A percentile compares a stretch with the other conserved stretches of the same genome.
Conservation (phyloP, 2,888 invertebrate species). For the Lochmaea capreae region DNA sequence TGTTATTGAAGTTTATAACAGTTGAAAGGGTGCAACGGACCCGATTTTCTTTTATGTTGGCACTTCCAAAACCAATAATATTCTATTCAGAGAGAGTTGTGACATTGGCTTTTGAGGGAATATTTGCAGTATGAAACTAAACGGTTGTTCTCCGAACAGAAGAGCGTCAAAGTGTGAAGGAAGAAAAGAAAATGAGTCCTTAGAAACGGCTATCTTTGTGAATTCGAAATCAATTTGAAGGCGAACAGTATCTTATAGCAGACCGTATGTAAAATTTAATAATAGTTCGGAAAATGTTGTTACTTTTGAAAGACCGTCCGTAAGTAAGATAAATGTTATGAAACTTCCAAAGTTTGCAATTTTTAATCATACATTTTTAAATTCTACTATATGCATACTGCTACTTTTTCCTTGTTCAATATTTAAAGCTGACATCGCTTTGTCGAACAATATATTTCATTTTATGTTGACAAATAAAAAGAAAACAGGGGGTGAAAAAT, state of each 20-base stretch:
- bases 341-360: background rate
- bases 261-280: background rate
- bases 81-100: conserved; percentile 48
- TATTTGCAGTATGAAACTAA: conserved; percentile 43
- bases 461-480: background rate
- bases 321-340: background rate
- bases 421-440: background rate
- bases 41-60: conserved; percentile 43
- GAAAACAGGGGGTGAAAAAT: background rate
- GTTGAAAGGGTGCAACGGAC: conserved; percentile 45
- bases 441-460: background rate
- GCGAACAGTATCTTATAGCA: background rate
- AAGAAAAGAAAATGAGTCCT: background rate
- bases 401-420: too few relatives aligned
- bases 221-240: background rate
- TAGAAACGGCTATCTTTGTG: background rate
- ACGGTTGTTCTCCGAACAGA: conserved; percentile 9
- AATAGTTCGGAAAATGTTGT: background rate
- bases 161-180: background rate
- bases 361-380: too few relatives aligned
- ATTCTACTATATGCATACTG: too few relatives aligned
- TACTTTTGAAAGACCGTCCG: background rate
- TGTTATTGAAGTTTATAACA: conserved; percentile 44
- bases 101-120: conserved; percentile 46
- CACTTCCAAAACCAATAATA: conserved; percentile 49